Evolutionary conservation across 2,797 vertebrate genomes (phyloP).

Genomic region (Myotis findleyi): DNA sequence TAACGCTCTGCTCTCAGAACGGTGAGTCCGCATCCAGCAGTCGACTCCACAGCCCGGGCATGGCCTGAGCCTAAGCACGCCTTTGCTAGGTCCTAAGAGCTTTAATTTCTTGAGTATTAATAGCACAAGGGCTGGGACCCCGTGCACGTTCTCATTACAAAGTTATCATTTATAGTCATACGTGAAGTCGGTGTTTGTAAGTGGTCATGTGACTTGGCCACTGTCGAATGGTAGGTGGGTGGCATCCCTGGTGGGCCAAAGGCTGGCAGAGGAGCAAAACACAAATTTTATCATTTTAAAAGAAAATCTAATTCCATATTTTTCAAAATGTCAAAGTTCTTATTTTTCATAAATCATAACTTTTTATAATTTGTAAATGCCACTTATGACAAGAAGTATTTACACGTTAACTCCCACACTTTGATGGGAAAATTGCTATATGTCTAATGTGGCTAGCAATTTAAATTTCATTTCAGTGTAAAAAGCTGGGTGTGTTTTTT

Average conservation of each 20-base stretch:
- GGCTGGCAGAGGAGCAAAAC: neutral
- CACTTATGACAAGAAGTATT: neutral
- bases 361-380: neutral
- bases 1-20: neutral
- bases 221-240: neutral
- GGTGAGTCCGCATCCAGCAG: neutral
- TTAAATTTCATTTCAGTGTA: neutral
- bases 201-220: neutral
- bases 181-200: neutral
- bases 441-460: neutral
- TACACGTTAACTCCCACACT: neutral
- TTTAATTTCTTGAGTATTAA: neutral
- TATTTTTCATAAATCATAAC: neutral
- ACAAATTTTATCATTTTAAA: neutral
- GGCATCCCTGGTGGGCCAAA: neutral
- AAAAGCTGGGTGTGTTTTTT: neutral
- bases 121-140: neutral
- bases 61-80: neutral
- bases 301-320: neutral
- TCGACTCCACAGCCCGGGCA: fast-evolving
- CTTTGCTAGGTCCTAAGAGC: neutral
- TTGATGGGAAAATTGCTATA: neutral
- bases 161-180: neutral
- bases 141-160: fast-evolving
- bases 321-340: neutral